phyloP scores from a whole-genome alignment of 2,113 vertebrate species.

The Aegotheles bennettii region DNA sequence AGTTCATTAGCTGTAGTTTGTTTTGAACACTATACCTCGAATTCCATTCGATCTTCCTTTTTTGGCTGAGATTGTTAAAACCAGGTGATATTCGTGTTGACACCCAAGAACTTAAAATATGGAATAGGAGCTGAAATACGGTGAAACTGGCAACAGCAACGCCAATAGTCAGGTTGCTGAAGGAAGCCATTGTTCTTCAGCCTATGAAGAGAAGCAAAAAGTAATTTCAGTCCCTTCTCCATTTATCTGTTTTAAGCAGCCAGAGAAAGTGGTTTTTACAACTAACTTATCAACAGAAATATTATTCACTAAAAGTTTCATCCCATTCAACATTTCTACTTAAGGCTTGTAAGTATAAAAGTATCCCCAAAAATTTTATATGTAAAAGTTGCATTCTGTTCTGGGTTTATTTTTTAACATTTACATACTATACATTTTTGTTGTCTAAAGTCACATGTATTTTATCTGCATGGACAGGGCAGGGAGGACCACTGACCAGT shows the following conservation, averaged over 20 bases:
- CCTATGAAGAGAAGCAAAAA: conserved; percentile 55
- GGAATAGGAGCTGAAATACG: conserved; percentile 90
- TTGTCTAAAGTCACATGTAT: not conserved
- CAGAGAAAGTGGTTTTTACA: not conserved
- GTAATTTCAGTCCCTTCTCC: not conserved
- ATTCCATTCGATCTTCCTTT: conserved; percentile 98
- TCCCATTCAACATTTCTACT: not conserved
- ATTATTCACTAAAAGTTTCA: not conserved
- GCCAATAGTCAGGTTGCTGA: conserved; percentile 76
- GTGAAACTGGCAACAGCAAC: conserved; percentile 83
- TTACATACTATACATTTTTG: not conserved
- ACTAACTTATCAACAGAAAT: not conserved
- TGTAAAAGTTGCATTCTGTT: not conserved
- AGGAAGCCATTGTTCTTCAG: conserved; percentile 85
- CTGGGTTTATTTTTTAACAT: not conserved
- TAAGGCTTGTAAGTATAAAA: not conserved
- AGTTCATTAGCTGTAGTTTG: not conserved
- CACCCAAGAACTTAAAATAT: conserved; percentile 85
- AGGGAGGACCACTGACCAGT: not conserved
- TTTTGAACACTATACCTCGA: conserved; percentile 82
- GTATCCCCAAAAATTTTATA: not conserved
- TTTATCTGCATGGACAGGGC: not conserved
- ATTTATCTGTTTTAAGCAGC: not conserved
- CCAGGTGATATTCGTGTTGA: conserved; percentile 81
- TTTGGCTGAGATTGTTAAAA: conserved; percentile 81